These are phyloP conservation scores for Cynopterus sphinx DNA, from an alignment of 2,797 vertebrate genomes.

Conservation along the genomic window DNA sequence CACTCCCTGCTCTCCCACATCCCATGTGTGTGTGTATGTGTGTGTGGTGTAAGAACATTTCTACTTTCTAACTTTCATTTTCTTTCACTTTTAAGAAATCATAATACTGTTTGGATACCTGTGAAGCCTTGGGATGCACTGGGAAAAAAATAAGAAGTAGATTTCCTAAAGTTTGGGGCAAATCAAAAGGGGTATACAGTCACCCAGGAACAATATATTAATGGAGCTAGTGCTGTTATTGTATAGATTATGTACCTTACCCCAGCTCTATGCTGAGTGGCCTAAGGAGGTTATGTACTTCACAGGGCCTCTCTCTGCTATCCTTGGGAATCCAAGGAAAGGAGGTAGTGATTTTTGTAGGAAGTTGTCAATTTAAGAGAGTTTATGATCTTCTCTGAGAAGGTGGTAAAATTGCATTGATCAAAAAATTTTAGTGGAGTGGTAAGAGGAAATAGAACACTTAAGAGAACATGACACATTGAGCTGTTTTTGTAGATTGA, in stretches of 20 bases:
- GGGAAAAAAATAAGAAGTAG: background rate
- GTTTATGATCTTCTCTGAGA: background rate
- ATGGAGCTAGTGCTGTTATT: background rate
- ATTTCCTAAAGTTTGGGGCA: background rate
- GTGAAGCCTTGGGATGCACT: background rate
- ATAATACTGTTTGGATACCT: background rate
- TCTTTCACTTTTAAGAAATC: slow-evolving; percentile 20
- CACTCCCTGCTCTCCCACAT: too few species aligned
- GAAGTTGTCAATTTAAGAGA: background rate
- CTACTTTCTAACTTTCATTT: background rate
- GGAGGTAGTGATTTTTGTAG: background rate
- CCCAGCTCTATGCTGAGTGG: background rate
- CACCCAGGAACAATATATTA: background rate
- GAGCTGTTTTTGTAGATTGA: background rate
- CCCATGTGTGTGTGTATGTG: too few species aligned
- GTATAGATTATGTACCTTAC: background rate
- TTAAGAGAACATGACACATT: background rate
- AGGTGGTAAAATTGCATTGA: background rate
- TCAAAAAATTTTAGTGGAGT: background rate
- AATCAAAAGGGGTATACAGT: background rate
- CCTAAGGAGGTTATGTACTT: background rate
- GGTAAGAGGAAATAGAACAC: background rate
- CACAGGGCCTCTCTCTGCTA: background rate
- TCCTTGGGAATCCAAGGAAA: background rate
- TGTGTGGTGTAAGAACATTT: background rate